Percentiles rank a stretch among this genome's conserved stretches.
These are phyloP conservation scores for Epinephelus fuscoguttatus DNA, from an alignment of 2,113 vertebrate genomes.

Conservation along the genomic window DNA sequence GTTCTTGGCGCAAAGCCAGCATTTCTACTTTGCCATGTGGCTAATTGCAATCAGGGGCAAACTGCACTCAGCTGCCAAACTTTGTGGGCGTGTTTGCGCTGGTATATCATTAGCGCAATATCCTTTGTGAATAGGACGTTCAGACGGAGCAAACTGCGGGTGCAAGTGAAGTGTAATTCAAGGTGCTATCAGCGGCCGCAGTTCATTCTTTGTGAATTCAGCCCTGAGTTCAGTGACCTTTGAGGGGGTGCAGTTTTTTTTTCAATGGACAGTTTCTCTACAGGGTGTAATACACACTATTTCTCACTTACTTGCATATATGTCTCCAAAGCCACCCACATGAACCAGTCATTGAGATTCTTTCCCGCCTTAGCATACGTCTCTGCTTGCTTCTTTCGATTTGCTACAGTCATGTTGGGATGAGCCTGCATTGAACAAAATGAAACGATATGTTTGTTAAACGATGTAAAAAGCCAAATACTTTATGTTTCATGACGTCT, in stretches of 20 bases:
- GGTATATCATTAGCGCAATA: no score
- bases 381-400: conserved; percentile 38
- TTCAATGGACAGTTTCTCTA: background rate
- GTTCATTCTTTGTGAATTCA: no score
- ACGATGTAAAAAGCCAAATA: background rate
- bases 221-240: conserved; percentile 5
- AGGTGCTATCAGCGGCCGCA: no score
- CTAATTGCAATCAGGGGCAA: no score
- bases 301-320: conserved; percentile 83
- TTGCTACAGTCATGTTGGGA: conserved; percentile 17
- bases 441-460: background rate
- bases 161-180: no score
- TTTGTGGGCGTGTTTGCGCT: no score
- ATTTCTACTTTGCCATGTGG: no score
- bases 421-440: conserved; percentile 63
- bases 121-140: no score
- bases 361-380: conserved; percentile 55
- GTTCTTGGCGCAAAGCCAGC: no score
- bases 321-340: conserved; percentile 84
- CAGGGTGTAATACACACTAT: background rate
- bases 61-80: no score
- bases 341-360: conserved; percentile 62
- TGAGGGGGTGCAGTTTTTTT: conserved; percentile 58
- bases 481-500: background rate
- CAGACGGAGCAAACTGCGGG: no score